A percentile compares a stretch with the other conserved stretches of the same genome.
Conservation (phyloP, 2,797 vertebrate species). For the Lateolabrax maculatus region DNA sequence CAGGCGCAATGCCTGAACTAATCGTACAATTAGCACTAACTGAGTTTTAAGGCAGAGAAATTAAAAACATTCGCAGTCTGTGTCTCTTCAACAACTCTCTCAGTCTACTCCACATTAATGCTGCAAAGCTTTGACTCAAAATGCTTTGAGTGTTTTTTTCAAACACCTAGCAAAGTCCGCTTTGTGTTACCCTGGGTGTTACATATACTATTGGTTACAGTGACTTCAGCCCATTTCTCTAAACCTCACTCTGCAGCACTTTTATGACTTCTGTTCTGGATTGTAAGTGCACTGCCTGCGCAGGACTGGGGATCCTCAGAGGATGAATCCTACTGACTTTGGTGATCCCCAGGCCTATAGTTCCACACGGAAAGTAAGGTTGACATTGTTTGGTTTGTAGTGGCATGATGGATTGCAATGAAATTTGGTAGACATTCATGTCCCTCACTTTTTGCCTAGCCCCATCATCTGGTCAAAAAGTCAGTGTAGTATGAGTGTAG, state of each 20-base stretch:
- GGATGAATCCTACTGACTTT: background rate
- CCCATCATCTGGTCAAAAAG: background rate
- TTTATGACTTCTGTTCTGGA: background rate
- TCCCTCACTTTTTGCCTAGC: background rate
- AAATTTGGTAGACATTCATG: no score
- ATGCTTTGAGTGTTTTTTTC: slow-evolving; percentile 20
- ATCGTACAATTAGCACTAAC: no score
- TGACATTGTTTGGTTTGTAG: no score
- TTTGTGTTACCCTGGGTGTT: slow-evolving; percentile 12
- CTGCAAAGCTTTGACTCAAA: slow-evolving; percentile 28
- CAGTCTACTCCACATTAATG: slow-evolving; percentile 29
- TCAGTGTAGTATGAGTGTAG: no score
- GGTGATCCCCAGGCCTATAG: no score
- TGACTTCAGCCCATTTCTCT: background rate
- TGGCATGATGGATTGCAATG: no score
- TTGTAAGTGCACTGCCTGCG: background rate
- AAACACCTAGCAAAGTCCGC: slow-evolving; percentile 8
- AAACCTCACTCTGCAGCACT: background rate
- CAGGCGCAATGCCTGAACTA: no score
- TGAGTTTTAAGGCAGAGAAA: no score
- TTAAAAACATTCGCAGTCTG: slow-evolving; percentile 26
- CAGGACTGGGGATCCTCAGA: no score
- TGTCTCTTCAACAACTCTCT: slow-evolving; percentile 38
- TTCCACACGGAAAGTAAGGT: no score
- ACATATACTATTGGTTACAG: background rate